These are phyloP conservation scores for Sesia bembeciformis DNA, from an alignment of 2,888 invertebrate species.

Conservation along the genomic window DNA sequence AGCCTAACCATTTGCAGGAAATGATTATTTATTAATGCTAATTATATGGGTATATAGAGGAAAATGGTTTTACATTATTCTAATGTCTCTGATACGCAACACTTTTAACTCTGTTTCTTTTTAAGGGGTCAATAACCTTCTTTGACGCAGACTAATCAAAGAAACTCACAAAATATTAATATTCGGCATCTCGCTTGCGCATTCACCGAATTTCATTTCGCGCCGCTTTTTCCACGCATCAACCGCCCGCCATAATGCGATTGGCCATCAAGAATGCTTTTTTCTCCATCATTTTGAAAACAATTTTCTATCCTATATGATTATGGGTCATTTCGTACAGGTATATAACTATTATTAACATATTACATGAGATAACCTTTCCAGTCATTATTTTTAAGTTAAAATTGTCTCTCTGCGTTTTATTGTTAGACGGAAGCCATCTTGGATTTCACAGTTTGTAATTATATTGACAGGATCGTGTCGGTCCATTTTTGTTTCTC, in stretches of 20 bases:
- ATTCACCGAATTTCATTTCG: slow-evolving; percentile 40
- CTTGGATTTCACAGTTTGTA: slow-evolving; percentile 9
- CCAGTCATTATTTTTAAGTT: slow-evolving; percentile 38
- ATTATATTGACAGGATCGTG: slow-evolving; percentile 19
- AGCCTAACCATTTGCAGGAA: too few relatives aligned
- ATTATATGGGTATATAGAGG: too few relatives aligned
- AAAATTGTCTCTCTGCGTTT: slow-evolving; percentile 16
- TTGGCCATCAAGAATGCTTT: slow-evolving; percentile 55
- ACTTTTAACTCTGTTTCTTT: too few relatives aligned
- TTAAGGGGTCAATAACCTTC: background rate
- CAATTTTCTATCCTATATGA: slow-evolving; percentile 70
- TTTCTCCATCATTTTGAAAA: slow-evolving; percentile 53
- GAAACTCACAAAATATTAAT: slow-evolving; percentile 39
- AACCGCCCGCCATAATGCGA: slow-evolving; percentile 40
- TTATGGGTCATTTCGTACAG: slow-evolving; percentile 62
- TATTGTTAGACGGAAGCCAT: slow-evolving; percentile 9
- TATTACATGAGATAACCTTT: slow-evolving; percentile 42
- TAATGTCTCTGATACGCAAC: too few relatives aligned
- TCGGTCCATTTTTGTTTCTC: too few relatives aligned
- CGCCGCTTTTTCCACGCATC: slow-evolving; percentile 59
- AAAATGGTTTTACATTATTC: too few relatives aligned
- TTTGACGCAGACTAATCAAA: slow-evolving; percentile 36
- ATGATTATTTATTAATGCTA: too few relatives aligned
- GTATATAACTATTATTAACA: slow-evolving; percentile 66
- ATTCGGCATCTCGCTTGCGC: slow-evolving; percentile 23